Evolutionary conservation across 2,797 vertebrate genomes (phyloP).

Genomic region (Champsocephalus esox): DNA sequence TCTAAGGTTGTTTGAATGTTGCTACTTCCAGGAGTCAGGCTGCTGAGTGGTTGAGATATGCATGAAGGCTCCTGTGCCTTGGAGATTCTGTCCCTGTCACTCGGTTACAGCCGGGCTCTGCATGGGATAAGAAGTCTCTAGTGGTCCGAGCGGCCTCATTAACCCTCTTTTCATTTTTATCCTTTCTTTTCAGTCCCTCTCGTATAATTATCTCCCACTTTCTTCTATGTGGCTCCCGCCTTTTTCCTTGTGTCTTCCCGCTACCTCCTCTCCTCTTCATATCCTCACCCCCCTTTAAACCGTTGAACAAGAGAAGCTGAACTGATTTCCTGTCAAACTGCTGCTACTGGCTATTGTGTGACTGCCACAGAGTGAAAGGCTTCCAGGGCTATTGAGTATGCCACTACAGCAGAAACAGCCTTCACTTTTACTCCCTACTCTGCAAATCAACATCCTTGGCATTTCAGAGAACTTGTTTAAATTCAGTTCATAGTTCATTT

Average conservation of each 20-base stretch:
- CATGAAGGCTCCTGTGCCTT: constrained; percentile 41
- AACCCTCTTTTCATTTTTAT: constrained; percentile 65
- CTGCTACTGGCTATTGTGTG: constrained; percentile 63
- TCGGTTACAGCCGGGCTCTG: constrained; percentile 52
- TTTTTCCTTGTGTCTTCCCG: constrained; percentile 42
- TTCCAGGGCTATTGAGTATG: constrained; percentile 56
- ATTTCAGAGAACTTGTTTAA: constrained; percentile 24
- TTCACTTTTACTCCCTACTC: constrained; percentile 13
- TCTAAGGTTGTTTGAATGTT: constrained; percentile 68
- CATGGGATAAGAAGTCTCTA: constrained; percentile 57
- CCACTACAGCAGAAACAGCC: constrained; percentile 43
- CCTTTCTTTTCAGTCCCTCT: constrained; percentile 17
- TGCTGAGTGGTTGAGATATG: constrained; percentile 60
- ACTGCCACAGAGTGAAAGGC: constrained; percentile 55
- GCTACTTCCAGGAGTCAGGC: constrained; percentile 55
- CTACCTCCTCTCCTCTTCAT: constrained; percentile 39
- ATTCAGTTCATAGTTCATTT: constrained; percentile 3
- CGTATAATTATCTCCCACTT: constrained; percentile 31
- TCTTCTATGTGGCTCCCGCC: constrained; percentile 23
- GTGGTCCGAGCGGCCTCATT: constrained; percentile 68
- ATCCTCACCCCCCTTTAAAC: constrained; percentile 53
- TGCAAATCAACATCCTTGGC: constrained; percentile 18
- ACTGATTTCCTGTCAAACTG: constrained; percentile 74
- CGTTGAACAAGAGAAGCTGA: constrained; percentile 71
- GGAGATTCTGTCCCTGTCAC: constrained; percentile 48